These are phyloP conservation scores for Baccha elongata DNA, from an alignment of 2,888 invertebrate species.

Conservation along the genomic window DNA sequence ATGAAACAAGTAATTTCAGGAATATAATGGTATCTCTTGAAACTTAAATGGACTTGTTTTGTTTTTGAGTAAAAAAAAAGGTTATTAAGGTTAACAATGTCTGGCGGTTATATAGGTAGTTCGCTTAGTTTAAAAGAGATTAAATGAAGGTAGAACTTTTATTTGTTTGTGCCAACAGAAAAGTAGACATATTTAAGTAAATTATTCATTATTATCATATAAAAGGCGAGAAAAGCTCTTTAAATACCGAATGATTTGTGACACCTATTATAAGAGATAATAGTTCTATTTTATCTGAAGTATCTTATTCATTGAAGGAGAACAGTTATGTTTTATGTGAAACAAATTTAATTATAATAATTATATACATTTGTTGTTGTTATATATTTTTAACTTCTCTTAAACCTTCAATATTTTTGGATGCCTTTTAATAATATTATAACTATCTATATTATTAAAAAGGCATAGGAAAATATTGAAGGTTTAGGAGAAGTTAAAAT, in stretches of 20 bases:
- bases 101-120: neutral
- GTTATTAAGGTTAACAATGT: neutral
- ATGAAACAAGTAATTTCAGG: slow-evolving; percentile 22
- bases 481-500: too few species aligned
- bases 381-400: too few species aligned
- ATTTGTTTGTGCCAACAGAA: neutral
- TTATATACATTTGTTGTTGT: too few species aligned
- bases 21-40: neutral
- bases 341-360: too few species aligned
- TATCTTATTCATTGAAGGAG: too few species aligned
- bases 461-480: too few species aligned
- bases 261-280: too few species aligned
- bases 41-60: slow-evolving; percentile 8
- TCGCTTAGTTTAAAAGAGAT: neutral
- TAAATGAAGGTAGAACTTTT: neutral
- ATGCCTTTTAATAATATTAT: too few species aligned
- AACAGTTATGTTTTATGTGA: too few species aligned
- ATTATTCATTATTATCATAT: neutral
- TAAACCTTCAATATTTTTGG: too few species aligned
- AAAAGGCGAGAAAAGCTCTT: neutral
- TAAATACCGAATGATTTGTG: neutral
- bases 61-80: neutral
- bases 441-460: too few species aligned
- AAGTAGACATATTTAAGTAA: neutral
- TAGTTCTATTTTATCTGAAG: too few species aligned